Conservation (phyloP, 2,113 vertebrate genomes). For the Entomyzon cyanotis region DNA sequence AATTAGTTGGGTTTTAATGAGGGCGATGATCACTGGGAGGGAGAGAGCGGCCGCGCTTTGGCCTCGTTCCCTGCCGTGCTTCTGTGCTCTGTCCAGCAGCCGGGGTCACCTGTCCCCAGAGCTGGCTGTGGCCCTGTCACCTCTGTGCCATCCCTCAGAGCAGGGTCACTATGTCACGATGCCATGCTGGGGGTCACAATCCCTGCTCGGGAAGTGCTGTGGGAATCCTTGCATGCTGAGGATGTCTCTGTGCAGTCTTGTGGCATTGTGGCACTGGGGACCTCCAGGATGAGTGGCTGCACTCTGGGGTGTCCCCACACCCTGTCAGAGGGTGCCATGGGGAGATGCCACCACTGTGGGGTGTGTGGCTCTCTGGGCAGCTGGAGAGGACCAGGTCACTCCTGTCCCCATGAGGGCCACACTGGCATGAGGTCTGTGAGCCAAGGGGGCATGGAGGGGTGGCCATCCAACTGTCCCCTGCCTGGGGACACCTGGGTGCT, state of each 20-base stretch:
- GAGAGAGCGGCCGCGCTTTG: neutral
- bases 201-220: rapidly evolving
- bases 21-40: constrained; percentile 71
- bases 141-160: neutral
- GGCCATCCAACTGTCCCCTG: neutral
- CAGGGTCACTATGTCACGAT: rapidly evolving
- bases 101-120: neutral
- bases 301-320: rapidly evolving
- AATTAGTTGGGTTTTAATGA: constrained; percentile 82
- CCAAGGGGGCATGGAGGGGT: no score
- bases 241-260: neutral
- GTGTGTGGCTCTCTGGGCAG: neutral
- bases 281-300: neutral
- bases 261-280: rapidly evolving
- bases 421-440: neutral
- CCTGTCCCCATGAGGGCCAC: neutral
- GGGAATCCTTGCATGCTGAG: neutral
- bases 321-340: rapidly evolving
- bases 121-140: neutral
- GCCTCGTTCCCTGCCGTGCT: constrained; percentile 59
- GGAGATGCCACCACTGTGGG: neutral
- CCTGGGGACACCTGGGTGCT: neutral
- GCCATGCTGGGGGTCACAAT: rapidly evolving
- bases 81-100: constrained; percentile 10
- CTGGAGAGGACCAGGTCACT: neutral